A percentile compares a stretch with the other conserved stretches of the same genome.
Evolutionary conservation across 1,140 invertebrate species (phyloP).

Genomic region (Drosophila ohnishii): DNA sequence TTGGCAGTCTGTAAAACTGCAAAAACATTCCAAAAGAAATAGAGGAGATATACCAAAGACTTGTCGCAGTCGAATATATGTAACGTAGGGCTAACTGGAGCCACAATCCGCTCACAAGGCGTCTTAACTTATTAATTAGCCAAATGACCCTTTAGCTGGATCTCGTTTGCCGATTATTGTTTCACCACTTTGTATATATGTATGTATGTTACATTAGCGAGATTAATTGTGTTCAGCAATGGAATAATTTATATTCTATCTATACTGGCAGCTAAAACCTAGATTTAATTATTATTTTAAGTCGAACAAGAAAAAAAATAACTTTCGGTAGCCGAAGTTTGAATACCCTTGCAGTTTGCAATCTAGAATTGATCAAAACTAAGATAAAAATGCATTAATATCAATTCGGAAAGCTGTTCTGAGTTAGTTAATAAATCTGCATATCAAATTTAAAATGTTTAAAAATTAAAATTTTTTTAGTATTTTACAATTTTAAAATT

Average conservation of each 20-base stretch:
- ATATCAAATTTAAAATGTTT: too few species aligned
- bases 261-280: constrained; percentile 1
- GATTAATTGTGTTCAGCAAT: background rate
- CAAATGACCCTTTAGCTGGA: background rate
- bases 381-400: too few species aligned
- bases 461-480: too few species aligned
- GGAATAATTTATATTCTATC: constrained; percentile 1
- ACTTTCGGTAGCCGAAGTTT: too few species aligned
- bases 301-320: background rate
- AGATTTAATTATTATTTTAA: constrained; percentile 16
- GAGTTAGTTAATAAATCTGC: too few species aligned
- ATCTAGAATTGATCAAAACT: too few species aligned
- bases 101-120: background rate
- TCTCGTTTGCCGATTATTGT: constrained; percentile 2
- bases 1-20: constrained; percentile 89
- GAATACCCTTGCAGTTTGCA: too few species aligned
- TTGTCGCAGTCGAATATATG: constrained; percentile 32
- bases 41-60: constrained; percentile 54
- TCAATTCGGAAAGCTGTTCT: too few species aligned
- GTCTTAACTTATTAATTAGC: background rate
- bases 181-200: constrained; percentile 13
- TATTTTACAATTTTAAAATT: too few species aligned
- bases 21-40: constrained; percentile 17
- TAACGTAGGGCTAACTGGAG: constrained; percentile 7
- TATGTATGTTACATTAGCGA: constrained; percentile 11